Base-by-base conservation (phyloP, 2,113 vertebrate species). In the Neomonachus schauinslandi region DNA sequence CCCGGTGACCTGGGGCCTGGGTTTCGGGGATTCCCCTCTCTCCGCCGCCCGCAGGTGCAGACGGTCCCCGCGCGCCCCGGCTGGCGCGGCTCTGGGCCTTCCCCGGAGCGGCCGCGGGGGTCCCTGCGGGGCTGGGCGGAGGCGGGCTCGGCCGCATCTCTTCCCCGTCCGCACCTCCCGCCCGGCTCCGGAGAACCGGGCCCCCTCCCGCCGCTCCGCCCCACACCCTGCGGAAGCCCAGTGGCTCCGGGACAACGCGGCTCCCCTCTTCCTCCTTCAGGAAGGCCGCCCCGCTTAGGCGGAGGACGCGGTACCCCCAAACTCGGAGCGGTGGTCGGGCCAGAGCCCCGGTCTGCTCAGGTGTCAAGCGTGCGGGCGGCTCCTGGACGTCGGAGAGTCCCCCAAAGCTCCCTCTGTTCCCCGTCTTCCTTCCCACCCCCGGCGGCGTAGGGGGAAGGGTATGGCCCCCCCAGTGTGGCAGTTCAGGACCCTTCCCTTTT, bases 51-150 rank as follows among this genome's bases (percentile, higher is more conserved):
- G 5, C 55, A 12, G 39, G 82, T 15, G 51, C 14, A 53, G 12
- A 9, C 13, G 3, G 53, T 13, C 14, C 46, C 22, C 0, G 5
- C 12, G 49, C 49, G 18, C 10, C 14, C 26, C 5, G 4, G 19
- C 42, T 11, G 7, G 18, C 15, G 46, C 15, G 19, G 55, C 14
- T 33, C 84, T 7, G 1, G 49, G 26, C 71, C 9, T 72, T 36
- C 24, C 36, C 28, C 0, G 5, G 7, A 1, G 10, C 15, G 24
- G 86, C 18, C 26, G 12, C 18, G 15, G 21, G 74, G 22, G 33
- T 19, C 22, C 71, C 46, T 63, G 57, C 22, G 19, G 42, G 31
- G 46, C 18, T 3, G 46, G 22, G 31, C 46, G 9, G 4, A 19
- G n/a, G 49, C 26, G 39, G 77, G 13, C 31, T 5, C 83, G 92